Evolutionary conservation across 2,113 vertebrate species (phyloP), one percentile per base, ranked within the genome.

Genomic region (Stomatorhinus ivindoensis): DNA sequence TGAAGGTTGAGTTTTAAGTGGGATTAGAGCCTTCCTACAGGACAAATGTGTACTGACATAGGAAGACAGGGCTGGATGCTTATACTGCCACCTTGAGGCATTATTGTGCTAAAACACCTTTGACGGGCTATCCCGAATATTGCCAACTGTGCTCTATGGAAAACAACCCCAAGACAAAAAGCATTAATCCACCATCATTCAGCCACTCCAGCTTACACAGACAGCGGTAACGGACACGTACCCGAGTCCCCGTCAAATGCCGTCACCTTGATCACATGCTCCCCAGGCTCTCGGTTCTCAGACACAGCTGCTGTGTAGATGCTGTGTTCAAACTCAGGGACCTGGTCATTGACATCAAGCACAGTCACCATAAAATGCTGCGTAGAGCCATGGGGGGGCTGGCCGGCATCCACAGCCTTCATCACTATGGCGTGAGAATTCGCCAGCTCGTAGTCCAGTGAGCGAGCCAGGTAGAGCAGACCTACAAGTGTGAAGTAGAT

Each of bases 241-340:
- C 98, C 97, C 95, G 97, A 96, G 92, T 99, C 98, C 90, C 87
- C 58, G 89, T 98, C 98, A 17, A 91, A 69, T 89, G 97, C 97
- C 87, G 95, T 95, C 85, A 99, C 95, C 85, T 91, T 95, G 91
- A 95, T 0, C 46, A 99, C 95, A 24, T 95, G 92, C 11, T 95
- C 92, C 51, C 97, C 97, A 0, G 96, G 95, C 87, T 94, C 93
- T 90, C 76, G 93, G 92, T 99, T 99, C 95, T 99, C 98, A 85
- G 6, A 91, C 91, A 98, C 94, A 0, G 92, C 92, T 91, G 95
- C 92, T 47, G 95, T 89, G n/a, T 98, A 99, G 76, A 95, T 0
- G 8, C 88, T 89, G 90, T 96, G 94, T 73, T 92, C 92, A 94
- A 98, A 98, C 35, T 93, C 1, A 0, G 98, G 98, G 0, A 90